phyloP scores from a whole-genome alignment of 2,888 invertebrate genomes.

The Epinotia demarniana region DNA sequence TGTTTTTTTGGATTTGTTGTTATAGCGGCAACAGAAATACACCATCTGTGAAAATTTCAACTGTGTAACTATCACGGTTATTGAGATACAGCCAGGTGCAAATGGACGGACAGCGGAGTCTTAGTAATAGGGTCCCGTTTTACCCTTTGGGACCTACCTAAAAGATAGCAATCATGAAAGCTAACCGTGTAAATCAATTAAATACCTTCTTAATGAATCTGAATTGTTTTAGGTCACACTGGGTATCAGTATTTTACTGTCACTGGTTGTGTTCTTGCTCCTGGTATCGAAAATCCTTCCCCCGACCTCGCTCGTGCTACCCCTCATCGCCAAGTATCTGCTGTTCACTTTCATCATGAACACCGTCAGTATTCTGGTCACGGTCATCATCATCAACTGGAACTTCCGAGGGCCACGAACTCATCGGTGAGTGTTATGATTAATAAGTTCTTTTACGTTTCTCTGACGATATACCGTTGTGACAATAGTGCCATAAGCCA shows the following conservation, averaged over 20 bases:
- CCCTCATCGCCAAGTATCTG: constrained; percentile 99
- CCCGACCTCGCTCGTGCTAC: constrained; percentile 98
- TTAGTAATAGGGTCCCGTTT: no score
- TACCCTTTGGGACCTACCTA: no score
- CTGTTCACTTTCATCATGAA: constrained; percentile 99
- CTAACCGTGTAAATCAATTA: not conserved
- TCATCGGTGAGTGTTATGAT: constrained; percentile 86
- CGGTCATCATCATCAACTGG: constrained; percentile 99
- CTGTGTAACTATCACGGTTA: no score
- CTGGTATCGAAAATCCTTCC: constrained; percentile 99
- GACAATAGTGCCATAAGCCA: not conserved
- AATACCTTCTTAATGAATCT: constrained; percentile 2
- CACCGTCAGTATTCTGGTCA: constrained; percentile 99
- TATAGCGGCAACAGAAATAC: no score
- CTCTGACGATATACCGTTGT: not conserved
- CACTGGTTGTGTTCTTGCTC: constrained; percentile 99
- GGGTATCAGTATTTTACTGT: constrained; percentile 99
- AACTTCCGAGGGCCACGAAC: constrained; percentile 99
- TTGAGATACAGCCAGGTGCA: no score
- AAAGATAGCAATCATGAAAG: not conserved
- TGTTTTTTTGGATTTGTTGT: no score
- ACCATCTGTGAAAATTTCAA: no score
- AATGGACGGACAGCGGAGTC: no score
- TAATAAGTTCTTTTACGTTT: not conserved
- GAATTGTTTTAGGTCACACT: constrained; percentile 88